A percentile compares a stretch with the other conserved stretches of the same genome.
Conservation (phyloP, 2,113 vertebrate species). For the Sceloporus undulatus region DNA sequence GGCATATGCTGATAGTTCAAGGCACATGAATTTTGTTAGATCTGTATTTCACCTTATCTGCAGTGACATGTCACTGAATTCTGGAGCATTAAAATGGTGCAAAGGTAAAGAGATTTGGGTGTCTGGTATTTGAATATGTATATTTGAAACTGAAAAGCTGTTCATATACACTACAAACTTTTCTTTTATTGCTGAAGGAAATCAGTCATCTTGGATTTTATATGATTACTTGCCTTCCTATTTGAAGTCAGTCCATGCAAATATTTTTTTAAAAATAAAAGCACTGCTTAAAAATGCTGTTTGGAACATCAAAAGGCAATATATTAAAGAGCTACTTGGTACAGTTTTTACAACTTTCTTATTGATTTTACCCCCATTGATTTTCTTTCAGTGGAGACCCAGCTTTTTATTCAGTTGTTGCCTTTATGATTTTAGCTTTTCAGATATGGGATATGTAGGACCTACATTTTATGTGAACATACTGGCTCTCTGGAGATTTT, state of each 20-base stretch:
- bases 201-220: conserved; percentile 49
- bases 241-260: conserved; percentile 56
- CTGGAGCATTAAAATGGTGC: conserved; percentile 7
- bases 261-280: conserved; percentile 62
- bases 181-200: conserved; percentile 42
- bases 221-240: conserved; percentile 63
- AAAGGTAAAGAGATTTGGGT: conserved; percentile 24
- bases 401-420: conserved; percentile 52
- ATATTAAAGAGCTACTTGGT: conserved; percentile 72
- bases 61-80: conserved; percentile 33
- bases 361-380: conserved; percentile 56
- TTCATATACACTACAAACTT: conserved; percentile 42
- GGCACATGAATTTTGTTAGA: not conserved
- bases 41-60: not conserved
- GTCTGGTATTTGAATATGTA: not conserved
- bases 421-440: conserved; percentile 44
- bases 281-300: conserved; percentile 60
- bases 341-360: conserved; percentile 64
- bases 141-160: conserved; percentile 30
- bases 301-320: conserved; percentile 67
- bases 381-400: conserved; percentile 58
- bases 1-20: not conserved
- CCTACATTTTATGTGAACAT: conserved; percentile 4
- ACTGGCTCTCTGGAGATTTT: not conserved
- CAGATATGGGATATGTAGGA: conserved; percentile 33